Conservation (phyloP, 2,113 vertebrate species). For the Erythrocebus patas region DNA sequence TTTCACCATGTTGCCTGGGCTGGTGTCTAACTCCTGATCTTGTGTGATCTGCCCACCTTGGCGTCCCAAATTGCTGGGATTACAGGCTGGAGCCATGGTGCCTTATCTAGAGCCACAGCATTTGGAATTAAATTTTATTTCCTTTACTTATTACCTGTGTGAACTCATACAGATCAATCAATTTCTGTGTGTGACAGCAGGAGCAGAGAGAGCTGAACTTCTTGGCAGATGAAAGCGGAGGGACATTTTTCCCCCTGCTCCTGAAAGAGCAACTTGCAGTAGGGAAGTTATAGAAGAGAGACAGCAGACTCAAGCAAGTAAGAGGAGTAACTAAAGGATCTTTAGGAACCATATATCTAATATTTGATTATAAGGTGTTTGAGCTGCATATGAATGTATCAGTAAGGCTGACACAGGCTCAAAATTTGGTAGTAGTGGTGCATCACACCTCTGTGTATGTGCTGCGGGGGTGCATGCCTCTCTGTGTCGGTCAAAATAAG, state of each 20-base stretch:
- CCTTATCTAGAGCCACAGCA: no score
- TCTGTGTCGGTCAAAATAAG: neutral
- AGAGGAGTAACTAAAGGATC: no score
- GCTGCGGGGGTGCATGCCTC: rapidly evolving
- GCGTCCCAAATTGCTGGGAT: no score
- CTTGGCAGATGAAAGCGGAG: neutral
- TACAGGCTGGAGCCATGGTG: no score
- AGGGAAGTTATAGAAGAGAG: neutral
- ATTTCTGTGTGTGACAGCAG: neutral
- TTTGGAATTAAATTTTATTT: neutral
- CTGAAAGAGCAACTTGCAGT: neutral
- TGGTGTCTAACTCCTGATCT: no score
- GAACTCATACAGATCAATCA: neutral
- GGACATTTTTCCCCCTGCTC: neutral
- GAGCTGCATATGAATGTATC: neutral
- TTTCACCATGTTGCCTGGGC: no score
- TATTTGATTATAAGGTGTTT: neutral
- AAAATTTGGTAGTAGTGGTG: neutral
- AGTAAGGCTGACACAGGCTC: neutral
- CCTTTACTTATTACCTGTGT: neutral
- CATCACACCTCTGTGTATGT: rapidly evolving
- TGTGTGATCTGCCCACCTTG: no score
- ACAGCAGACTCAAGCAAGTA: neutral
- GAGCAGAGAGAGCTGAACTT: neutral
- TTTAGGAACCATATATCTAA: neutral